These are phyloP conservation scores for Setophaga coronata DNA, from an alignment of 2,113 vertebrate genomes.

Conservation along the genomic window DNA sequence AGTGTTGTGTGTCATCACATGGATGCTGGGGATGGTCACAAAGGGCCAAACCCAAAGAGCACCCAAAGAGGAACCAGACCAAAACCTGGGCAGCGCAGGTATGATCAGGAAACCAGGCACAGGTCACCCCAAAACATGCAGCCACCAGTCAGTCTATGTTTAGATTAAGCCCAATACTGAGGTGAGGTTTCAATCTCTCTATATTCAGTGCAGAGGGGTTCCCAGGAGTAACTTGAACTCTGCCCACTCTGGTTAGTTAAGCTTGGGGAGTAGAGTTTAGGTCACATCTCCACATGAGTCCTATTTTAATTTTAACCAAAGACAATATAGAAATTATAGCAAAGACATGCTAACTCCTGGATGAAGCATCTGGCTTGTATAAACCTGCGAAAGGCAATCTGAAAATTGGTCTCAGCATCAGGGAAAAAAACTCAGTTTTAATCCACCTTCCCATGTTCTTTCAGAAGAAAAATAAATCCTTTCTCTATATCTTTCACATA, in stretches of 20 bases:
- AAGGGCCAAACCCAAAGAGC: not conserved
- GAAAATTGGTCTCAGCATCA: not conserved
- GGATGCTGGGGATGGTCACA: rapidly evolving
- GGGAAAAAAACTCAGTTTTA: not conserved
- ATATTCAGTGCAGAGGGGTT: not conserved
- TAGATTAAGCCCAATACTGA: not conserved
- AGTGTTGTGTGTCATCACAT: rapidly evolving
- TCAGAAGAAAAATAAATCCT: not conserved
- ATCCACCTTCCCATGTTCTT: not conserved
- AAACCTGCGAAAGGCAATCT: not conserved
- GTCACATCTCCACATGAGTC: not conserved
- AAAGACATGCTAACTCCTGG: not conserved
- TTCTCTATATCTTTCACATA: not conserved
- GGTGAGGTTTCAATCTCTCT: not conserved
- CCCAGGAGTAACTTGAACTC: not conserved
- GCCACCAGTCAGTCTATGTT: not conserved
- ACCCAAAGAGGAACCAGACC: not conserved
- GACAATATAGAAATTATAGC: not conserved
- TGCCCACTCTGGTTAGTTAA: not conserved
- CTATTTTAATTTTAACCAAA: not conserved
- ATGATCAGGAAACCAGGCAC: not conserved
- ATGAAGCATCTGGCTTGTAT: not conserved
- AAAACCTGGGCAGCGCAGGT: not conserved
- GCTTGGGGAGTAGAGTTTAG: not conserved
- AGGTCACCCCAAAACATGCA: not conserved